Evolutionary conservation across 1,140 invertebrate species (phyloP).

Genomic region (Formica selysi): DNA sequence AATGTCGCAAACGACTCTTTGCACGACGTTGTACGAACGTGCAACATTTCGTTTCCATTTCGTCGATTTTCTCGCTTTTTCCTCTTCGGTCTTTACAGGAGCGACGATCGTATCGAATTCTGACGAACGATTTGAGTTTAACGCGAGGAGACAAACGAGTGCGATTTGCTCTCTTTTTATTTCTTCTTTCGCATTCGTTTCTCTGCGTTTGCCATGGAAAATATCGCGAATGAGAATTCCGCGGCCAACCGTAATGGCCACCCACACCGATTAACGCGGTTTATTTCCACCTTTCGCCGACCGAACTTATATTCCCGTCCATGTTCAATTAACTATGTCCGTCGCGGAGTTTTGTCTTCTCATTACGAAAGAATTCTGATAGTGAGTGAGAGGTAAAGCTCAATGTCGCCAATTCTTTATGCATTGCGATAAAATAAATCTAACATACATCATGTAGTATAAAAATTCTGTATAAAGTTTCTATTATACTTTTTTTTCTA

Average conservation of each 20-base stretch:
- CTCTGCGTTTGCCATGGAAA: not conserved
- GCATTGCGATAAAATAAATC: not conserved
- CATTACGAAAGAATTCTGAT: not conserved
- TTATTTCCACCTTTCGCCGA: not conserved
- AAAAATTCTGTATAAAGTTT: not conserved
- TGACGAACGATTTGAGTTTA: conserved; percentile 28
- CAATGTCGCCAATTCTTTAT: not conserved
- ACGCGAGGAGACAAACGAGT: not conserved
- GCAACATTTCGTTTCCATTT: conserved; percentile 8
- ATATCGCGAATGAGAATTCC: conserved; percentile 32
- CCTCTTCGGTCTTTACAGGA: not conserved
- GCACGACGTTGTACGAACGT: not conserved
- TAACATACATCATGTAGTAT: not conserved
- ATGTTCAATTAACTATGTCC: not conserved
- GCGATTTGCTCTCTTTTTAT: not conserved
- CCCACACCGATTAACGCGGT: conserved; percentile 18
- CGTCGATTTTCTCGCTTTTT: conserved; percentile 24
- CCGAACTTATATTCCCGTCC: conserved; percentile 12
- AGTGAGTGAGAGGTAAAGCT: not conserved
- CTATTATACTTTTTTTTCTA: not conserved
- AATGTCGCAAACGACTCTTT: conserved; percentile 11
- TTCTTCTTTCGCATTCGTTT: conserved; percentile 3
- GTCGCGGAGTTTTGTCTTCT: conserved; percentile 7
- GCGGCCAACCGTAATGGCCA: not conserved
- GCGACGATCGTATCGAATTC: conserved; percentile 15